Conservation (phyloP, 2,888 invertebrate species). For the Hirtodrosophila cameraria region DNA sequence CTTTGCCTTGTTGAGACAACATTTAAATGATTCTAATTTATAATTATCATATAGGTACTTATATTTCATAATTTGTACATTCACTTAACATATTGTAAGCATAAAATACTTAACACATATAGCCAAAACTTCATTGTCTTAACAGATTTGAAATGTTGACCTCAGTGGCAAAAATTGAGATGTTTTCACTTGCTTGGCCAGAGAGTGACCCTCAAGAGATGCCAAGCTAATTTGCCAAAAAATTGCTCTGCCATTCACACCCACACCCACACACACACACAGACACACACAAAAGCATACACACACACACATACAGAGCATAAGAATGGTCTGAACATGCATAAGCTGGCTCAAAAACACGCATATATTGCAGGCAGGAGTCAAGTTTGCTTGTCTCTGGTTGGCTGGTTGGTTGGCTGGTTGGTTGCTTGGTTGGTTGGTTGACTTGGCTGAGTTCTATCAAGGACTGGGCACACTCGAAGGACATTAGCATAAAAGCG, state of each 20-base stretch:
- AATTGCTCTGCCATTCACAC: constrained; percentile 44
- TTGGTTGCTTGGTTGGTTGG: constrained; percentile 11
- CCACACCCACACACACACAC: constrained; percentile 5
- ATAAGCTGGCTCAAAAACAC: constrained; percentile 56
- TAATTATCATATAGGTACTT: too few species aligned
- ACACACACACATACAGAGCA: background rate
- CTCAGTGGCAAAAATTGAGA: constrained; percentile 14
- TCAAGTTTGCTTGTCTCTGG: constrained; percentile 44
- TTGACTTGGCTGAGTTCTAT: constrained; percentile 23
- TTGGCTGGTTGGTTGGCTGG: too few species aligned
- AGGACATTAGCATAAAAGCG: constrained; percentile 80
- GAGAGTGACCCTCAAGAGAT: constrained; percentile 18
- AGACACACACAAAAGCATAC: background rate
- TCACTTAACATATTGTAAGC: too few species aligned
- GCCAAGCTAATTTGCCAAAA: constrained; percentile 58
- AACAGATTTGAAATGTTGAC: constrained; percentile 2
- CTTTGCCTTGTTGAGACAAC: too few species aligned
- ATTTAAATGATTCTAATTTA: too few species aligned
- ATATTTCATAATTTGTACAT: too few species aligned
- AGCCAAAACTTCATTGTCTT: background rate
- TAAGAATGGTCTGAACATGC: constrained; percentile 39
- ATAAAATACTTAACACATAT: too few species aligned
- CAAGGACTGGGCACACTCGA: constrained; percentile 49
- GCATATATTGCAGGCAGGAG: constrained; percentile 53
- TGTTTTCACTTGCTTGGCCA: constrained; percentile 3